Conservation (phyloP, 2,888 invertebrate species). For the Drosophila demipolita region DNA sequence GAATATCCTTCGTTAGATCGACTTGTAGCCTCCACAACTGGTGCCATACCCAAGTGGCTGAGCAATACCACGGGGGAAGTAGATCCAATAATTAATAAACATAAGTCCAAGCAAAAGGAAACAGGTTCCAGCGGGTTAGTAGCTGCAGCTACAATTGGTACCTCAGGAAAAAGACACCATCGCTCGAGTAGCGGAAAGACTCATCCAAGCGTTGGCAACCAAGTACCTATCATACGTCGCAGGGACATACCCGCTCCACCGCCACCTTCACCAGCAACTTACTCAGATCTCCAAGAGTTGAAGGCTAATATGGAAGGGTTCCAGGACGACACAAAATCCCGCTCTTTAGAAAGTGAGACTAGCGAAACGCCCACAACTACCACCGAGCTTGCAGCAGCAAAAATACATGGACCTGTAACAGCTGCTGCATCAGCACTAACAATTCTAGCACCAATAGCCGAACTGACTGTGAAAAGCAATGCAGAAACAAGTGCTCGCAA, state of each 20-base stretch:
- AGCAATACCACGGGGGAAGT: slow-evolving; percentile 33
- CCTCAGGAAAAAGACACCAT: slow-evolving; percentile 59
- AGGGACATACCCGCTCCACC: slow-evolving; percentile 81
- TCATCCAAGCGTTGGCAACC: slow-evolving; percentile 19
- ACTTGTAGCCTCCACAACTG: slow-evolving; percentile 79
- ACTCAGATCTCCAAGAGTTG: slow-evolving; percentile 79
- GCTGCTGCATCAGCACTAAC: slow-evolving; percentile 10
- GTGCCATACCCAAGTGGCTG: slow-evolving; percentile 82
- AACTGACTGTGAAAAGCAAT: slow-evolving; percentile 26
- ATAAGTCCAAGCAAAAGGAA: slow-evolving; percentile 57
- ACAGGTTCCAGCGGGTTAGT: neutral
- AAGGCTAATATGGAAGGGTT: slow-evolving; percentile 78
- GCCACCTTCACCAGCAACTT: slow-evolving; percentile 80
- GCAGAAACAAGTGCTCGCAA: slow-evolving; percentile 29
- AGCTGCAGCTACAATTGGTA: neutral
- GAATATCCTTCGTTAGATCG: slow-evolving; percentile 83
- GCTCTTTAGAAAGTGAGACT: slow-evolving; percentile 64
- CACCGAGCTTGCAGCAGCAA: slow-evolving; percentile 6
- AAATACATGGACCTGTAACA: neutral
- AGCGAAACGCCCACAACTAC: slow-evolving; percentile 46
- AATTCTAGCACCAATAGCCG: slow-evolving; percentile 18
- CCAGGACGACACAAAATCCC: slow-evolving; percentile 73
- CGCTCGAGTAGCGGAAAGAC: slow-evolving; percentile 55
- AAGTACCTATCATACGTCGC: slow-evolving; percentile 49
- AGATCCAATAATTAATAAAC: slow-evolving; percentile 37